These are phyloP conservation scores for Mormoops blainvillei DNA, from an alignment of 2,113 vertebrate species.

Conservation along the genomic window DNA sequence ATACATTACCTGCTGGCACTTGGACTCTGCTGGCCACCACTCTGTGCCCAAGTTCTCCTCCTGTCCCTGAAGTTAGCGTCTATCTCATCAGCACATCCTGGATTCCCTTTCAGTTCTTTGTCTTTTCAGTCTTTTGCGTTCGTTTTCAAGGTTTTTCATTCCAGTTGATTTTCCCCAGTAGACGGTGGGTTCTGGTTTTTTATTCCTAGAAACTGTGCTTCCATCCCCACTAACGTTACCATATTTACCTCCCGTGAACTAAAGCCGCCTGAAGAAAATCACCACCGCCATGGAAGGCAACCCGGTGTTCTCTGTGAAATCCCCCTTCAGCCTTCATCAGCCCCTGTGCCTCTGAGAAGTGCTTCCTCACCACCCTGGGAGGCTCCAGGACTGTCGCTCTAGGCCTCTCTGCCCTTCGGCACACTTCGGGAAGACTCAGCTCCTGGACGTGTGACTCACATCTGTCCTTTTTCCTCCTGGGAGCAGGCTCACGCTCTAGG, in stretches of 20 bases:
- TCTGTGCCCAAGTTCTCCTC: fast-evolving
- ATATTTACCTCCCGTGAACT: not conserved
- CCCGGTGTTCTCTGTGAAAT: not conserved
- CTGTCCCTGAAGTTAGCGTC: not conserved
- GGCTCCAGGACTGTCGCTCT: not conserved
- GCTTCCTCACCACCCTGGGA: too few relatives aligned
- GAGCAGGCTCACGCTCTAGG: not conserved
- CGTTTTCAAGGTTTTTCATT: not conserved
- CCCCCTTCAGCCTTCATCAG: not conserved
- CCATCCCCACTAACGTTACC: not conserved
- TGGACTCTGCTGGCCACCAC: not conserved
- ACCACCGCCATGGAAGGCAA: not conserved
- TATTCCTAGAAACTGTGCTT: not conserved
- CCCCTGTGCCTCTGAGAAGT: not conserved
- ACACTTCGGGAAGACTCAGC: not conserved
- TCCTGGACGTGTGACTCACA: not conserved
- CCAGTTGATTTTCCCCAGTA: not conserved
- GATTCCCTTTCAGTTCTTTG: not conserved
- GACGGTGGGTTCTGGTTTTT: not conserved
- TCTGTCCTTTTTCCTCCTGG: not conserved
- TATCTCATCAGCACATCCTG: not conserved
- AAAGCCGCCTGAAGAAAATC: not conserved
- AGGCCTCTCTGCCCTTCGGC: not conserved
- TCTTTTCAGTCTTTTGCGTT: not conserved
- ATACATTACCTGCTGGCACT: not conserved